These are phyloP conservation scores for Archips xylosteana DNA, from an alignment of 2,888 invertebrate genomes.

Conservation along the genomic window DNA sequence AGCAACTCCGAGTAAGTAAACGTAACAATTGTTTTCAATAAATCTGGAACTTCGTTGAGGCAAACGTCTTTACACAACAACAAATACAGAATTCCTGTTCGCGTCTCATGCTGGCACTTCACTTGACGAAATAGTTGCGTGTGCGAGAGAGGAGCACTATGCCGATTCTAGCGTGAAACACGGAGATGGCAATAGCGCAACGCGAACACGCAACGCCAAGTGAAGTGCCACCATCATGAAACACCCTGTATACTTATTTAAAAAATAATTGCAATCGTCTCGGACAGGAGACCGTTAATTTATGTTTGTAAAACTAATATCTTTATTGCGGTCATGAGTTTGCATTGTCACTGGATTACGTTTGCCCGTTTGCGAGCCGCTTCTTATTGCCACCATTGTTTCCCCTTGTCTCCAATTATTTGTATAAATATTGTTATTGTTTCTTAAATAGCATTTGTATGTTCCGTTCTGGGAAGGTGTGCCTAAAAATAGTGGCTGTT, in stretches of 20 bases:
- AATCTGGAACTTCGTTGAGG: no score
- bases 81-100: no score
- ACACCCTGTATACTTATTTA: background rate
- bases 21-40: no score
- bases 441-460: background rate
- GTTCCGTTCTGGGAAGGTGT: background rate
- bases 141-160: no score
- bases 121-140: no score
- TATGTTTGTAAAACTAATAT: slow-evolving; percentile 9
- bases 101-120: no score
- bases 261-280: background rate
- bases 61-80: no score
- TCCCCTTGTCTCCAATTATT: background rate
- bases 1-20: no score
- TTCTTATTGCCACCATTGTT: slow-evolving; percentile 7
- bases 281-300: background rate
- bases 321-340: slow-evolving; percentile 16
- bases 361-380: background rate
- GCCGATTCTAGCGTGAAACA: no score
- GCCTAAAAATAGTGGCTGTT: background rate
- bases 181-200: no score
- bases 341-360: background rate
- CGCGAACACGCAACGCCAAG: no score
- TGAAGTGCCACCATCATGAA: no score
- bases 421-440: background rate